Evolutionary conservation across 1,140 invertebrate species (phyloP), one percentile per base, ranked within the genome.

Genomic region (Drosophila bipectinata): DNA sequence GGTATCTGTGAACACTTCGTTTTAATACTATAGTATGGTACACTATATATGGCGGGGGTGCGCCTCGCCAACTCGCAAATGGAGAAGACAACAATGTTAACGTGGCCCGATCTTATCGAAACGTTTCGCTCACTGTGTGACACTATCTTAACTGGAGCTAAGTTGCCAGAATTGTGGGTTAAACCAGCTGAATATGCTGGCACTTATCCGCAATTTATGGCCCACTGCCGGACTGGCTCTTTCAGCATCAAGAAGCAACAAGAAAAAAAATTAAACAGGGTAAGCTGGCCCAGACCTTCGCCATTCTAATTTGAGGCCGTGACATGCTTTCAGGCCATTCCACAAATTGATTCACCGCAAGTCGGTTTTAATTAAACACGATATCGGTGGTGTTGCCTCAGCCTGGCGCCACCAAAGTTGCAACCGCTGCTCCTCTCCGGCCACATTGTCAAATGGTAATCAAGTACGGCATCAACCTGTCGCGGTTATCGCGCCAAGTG

Each of bases 201-300:
- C 39, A 66, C 73, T 77, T 82, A 87, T 85, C 81, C 59, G 63
- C 80, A 63, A 78, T 87, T 87, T 85, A 85, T 78, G 82, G 61
- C 63, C 47, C 60, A 37, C 15, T 48, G 9, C 15, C 24, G 32
- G 37, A 37, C 41, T 18, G 3, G 14, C 41, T 44, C 14, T 8
- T 52, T 56, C n/a, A 32, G 52, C 59, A 51, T 73, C 30, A 37
- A 37, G 10, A 12, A 12, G 26, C 34, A 37, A 53, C 15, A 18
- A 7, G 28, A 34, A 55, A 12, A 12, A 10, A 21, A 21, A 24
- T 6, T 21, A 15, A 15, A 47, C 44, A 28, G 26, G 26, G 26
- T 28, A 6, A 7, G 26, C 51, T 45, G 51, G 24, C 60, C 45
- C 37, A 52, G 52, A 60, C 45, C 57, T 32, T 41, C 14, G 58